Evolutionary conservation across 2,113 vertebrate species (phyloP).

Genomic region (Rafetus swinhoei): DNA sequence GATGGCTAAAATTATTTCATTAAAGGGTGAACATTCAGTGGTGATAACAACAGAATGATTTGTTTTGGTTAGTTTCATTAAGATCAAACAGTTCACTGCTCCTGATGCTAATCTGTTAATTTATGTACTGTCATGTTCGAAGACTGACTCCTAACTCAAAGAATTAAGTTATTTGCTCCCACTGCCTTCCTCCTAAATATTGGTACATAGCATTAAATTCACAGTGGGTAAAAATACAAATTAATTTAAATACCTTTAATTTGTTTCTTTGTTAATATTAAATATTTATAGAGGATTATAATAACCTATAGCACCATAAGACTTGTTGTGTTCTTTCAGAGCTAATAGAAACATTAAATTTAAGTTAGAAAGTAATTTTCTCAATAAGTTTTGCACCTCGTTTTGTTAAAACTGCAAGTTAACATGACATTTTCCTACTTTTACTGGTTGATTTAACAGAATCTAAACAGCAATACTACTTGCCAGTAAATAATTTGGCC

Average conservation of each 20-base stretch:
- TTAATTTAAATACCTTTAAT: not conserved
- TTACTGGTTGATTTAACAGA: not conserved
- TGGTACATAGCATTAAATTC: not conserved
- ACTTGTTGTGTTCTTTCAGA: not conserved
- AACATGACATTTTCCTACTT: not conserved
- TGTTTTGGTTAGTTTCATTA: not conserved
- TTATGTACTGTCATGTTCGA: rapidly evolving
- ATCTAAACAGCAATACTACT: not conserved
- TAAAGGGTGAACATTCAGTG: not conserved
- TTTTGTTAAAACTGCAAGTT: not conserved
- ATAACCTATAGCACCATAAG: not conserved
- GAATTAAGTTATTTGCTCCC: not conserved
- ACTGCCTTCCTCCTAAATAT: not conserved
- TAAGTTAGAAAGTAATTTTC: not conserved
- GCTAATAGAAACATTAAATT: not conserved
- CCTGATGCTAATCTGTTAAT: not conserved
- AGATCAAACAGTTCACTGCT: not conserved
- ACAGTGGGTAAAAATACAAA: not conserved
- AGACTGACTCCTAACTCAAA: not conserved
- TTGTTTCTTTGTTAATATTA: not conserved
- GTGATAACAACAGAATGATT: not conserved
- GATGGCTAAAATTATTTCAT: not conserved
- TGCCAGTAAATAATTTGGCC: not conserved
- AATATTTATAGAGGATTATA: not conserved
- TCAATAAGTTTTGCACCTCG: not conserved